Conservation (phyloP, 2,888 invertebrate genomes). For the Polietes domitor region DNA sequence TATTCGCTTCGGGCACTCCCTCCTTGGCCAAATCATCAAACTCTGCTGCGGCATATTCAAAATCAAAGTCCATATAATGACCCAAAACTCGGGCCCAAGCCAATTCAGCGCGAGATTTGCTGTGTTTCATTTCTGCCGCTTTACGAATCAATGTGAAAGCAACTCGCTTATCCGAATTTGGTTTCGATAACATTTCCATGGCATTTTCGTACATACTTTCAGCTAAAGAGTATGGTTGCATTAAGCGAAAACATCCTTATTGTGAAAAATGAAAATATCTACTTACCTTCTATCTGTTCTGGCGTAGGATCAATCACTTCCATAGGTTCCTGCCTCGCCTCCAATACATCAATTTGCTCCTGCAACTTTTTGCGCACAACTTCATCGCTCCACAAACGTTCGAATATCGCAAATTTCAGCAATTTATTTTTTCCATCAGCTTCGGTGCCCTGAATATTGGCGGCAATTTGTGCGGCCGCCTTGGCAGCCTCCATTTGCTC, state of each 20-base stretch:
- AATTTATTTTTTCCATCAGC: slow-evolving; percentile 69
- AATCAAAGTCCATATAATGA: slow-evolving; percentile 88
- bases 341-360: slow-evolving; percentile 73
- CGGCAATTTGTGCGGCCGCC: slow-evolving; percentile 39
- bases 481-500: slow-evolving; percentile 56
- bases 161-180: slow-evolving; percentile 86
- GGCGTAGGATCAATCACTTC: slow-evolving; percentile 73
- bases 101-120: slow-evolving; percentile 90
- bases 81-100: slow-evolving; percentile 96
- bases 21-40: slow-evolving; percentile 88
- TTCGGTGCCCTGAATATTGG: slow-evolving; percentile 59
- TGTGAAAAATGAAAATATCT: not conserved
- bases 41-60: slow-evolving; percentile 87
- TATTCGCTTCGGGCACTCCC: slow-evolving; percentile 94
- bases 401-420: slow-evolving; percentile 72
- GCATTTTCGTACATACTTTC: slow-evolving; percentile 89
- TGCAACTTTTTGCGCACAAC: slow-evolving; percentile 72
- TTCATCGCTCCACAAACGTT: slow-evolving; percentile 74
- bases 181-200: slow-evolving; percentile 86
- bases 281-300: slow-evolving; percentile 85
- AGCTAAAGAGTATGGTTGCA: slow-evolving; percentile 82
- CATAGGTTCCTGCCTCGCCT: slow-evolving; percentile 62
- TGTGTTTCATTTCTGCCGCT: slow-evolving; percentile 91
- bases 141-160: slow-evolving; percentile 89
- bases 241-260: not conserved